A percentile compares a stretch with the other conserved stretches of the same genome.
Evolutionary conservation across 2,113 vertebrate genomes (phyloP).

Genomic region (Rhinopomastus cyanomelas): DNA sequence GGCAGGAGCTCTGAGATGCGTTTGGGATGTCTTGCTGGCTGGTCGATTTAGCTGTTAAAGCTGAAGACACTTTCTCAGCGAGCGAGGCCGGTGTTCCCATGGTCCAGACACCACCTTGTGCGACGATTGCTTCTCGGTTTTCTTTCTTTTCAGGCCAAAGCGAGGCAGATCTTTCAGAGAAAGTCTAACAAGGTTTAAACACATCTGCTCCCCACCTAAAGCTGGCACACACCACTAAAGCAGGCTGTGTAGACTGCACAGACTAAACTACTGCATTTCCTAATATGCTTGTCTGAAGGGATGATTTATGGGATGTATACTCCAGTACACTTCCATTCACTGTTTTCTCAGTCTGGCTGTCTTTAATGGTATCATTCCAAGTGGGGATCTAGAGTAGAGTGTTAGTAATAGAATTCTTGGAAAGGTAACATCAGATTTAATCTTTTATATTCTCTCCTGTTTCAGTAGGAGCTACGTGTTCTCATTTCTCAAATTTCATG

Average conservation of each 20-base stretch:
- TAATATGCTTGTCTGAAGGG: not conserved
- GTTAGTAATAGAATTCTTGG: not conserved
- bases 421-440: not conserved
- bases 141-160: not conserved
- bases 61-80: not conserved
- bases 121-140: not conserved
- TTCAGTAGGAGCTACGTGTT: not conserved
- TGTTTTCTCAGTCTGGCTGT: not conserved
- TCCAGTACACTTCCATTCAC: not conserved
- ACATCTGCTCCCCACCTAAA: not conserved
- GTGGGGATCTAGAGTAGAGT: not conserved
- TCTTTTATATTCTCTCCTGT: not conserved
- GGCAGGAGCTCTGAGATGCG: not conserved
- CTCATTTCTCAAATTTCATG: constrained; percentile 63
- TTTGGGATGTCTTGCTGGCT: not conserved
- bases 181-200: not conserved
- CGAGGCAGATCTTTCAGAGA: not conserved
- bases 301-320: fast-evolving
- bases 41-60: not conserved
- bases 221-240: not conserved
- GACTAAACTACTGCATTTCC: not conserved
- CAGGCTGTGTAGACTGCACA: not conserved
- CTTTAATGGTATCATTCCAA: not conserved
- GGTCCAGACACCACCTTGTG: not conserved
- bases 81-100: not conserved